Evolutionary conservation across 2,113 vertebrate genomes (phyloP).

Genomic region (Spea bombifrons): DNA sequence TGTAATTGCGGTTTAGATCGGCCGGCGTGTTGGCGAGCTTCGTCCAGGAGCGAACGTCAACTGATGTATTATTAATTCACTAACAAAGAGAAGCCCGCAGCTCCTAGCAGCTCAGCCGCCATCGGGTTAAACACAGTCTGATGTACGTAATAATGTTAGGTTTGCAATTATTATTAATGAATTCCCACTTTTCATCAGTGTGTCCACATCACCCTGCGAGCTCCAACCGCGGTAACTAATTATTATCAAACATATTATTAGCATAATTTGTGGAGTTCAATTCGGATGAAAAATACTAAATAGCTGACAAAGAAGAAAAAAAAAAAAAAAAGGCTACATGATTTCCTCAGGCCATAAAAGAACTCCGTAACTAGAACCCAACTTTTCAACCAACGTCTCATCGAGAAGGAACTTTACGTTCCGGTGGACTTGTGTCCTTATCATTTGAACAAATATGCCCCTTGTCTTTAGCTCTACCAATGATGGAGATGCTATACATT

Average conservation of each 20-base stretch:
- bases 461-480: too few relatives aligned
- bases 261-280: background rate
- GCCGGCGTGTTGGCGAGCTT: background rate
- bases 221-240: background rate
- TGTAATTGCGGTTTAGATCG: background rate
- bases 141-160: background rate
- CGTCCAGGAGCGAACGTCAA: background rate
- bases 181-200: background rate
- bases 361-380: too few relatives aligned
- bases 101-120: background rate
- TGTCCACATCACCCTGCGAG: background rate
- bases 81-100: background rate
- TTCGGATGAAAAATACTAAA: background rate
- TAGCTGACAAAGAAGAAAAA: background rate
- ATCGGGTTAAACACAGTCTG: background rate
- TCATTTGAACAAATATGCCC: too few relatives aligned
- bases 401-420: too few relatives aligned
- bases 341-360: too few relatives aligned
- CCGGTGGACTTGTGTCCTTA: too few relatives aligned
- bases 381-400: too few relatives aligned
- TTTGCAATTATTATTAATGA: background rate
- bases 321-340: background rate
- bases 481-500: too few relatives aligned
- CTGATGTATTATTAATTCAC: background rate
- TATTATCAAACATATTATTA: constrained; percentile 4